phyloP scores from a whole-genome alignment of 1,140 invertebrate genomes.

The Drosophila rufa region DNA sequence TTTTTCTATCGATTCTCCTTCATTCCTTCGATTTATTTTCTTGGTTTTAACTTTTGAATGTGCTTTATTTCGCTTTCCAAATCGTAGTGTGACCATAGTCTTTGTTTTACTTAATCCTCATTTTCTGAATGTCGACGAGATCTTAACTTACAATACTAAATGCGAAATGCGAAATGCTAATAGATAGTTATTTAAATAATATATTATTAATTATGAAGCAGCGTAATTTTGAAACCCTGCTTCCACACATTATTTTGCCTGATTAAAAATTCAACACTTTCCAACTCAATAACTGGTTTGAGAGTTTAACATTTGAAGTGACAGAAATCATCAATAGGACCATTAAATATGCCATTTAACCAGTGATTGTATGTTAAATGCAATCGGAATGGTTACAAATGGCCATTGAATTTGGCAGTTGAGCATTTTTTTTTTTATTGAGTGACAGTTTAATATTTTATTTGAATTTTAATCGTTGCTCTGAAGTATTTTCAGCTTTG shows the following conservation, averaged over 20 bases:
- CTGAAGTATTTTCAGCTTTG: neutral
- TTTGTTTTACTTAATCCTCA: too few relatives aligned
- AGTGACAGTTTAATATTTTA: neutral
- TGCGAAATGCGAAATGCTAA: too few relatives aligned
- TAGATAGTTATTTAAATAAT: too few relatives aligned
- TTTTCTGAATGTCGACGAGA: too few relatives aligned
- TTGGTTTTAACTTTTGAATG: too few relatives aligned
- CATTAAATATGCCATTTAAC: neutral
- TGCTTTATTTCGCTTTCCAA: too few relatives aligned
- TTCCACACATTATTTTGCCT: neutral
- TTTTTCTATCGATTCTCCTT: neutral
- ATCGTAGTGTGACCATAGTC: too few relatives aligned
- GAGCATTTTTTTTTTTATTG: neutral
- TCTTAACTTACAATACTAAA: too few relatives aligned
- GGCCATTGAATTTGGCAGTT: neutral
- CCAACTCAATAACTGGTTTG: neutral
- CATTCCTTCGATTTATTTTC: too few relatives aligned
- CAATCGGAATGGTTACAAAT: neutral
- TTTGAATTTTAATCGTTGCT: neutral
- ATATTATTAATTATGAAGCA: too few relatives aligned
- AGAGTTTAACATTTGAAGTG: neutral
- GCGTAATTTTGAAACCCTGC: too few relatives aligned
- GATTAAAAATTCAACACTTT: slow-evolving; percentile 5
- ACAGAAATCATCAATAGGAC: neutral
- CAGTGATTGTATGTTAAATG: neutral